Evolutionary conservation across 2,888 invertebrate genomes (phyloP).

Genomic region (Stenotaenia linearis): DNA sequence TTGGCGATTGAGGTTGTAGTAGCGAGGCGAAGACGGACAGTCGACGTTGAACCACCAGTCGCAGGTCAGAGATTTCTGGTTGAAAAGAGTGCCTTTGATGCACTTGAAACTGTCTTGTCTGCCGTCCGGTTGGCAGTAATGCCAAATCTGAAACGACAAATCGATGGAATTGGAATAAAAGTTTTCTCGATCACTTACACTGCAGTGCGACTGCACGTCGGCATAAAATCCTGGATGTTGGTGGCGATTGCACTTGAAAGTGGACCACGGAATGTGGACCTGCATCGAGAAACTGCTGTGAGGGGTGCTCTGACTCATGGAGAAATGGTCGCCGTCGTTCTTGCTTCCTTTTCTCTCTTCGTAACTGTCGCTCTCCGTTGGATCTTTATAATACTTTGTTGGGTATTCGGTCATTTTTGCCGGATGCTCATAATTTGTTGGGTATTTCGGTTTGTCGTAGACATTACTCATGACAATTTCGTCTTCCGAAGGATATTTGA

Average conservation of each 20-base stretch:
- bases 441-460: not conserved
- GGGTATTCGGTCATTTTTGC: not conserved
- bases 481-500: not conserved
- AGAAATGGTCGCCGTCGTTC: not conserved
- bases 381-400: too few relatives aligned
- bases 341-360: too few relatives aligned
- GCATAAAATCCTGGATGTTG: conserved; percentile 21
- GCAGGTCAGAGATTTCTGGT: conserved; percentile 4
- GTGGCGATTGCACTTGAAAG: not conserved
- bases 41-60: conserved; percentile 29
- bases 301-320: not conserved
- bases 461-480: not conserved
- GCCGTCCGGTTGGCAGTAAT: conserved; percentile 27
- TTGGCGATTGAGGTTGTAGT: not conserved
- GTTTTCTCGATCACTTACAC: not conserved
- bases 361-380: too few relatives aligned
- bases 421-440: not conserved
- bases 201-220: not conserved
- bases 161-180: not conserved
- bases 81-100: not conserved
- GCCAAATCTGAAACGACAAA: conserved; percentile 22
- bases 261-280: not conserved
- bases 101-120: conserved; percentile 26
- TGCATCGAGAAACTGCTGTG: not conserved
- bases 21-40: not conserved